Conservation (phyloP, 2,888 invertebrate species). For the Corythucha ciliata region DNA sequence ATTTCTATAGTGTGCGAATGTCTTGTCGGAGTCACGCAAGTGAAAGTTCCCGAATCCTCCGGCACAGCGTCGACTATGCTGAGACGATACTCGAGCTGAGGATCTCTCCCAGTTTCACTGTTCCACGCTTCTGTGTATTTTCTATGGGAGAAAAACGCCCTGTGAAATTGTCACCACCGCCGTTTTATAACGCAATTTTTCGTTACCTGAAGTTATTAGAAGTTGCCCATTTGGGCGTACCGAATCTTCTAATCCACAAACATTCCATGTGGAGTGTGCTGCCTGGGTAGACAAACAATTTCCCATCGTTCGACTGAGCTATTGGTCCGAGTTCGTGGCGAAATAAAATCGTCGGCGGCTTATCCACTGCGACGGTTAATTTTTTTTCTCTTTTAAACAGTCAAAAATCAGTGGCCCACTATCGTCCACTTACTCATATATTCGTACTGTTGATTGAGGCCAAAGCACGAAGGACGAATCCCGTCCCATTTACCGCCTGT, state of each 20-base stretch:
- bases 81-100: conserved; percentile 67
- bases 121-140: conserved; percentile 74
- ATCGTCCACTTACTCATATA: conserved; percentile 58
- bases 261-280: conserved; percentile 81
- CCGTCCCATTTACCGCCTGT: conserved; percentile 75
- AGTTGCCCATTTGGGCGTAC: conserved; percentile 75
- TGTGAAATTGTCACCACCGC: not conserved
- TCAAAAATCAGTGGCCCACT: not conserved
- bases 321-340: conserved; percentile 73
- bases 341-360: conserved; percentile 74
- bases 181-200: not conserved
- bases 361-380: conserved; percentile 54
- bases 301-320: conserved; percentile 77
- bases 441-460: conserved; percentile 76
- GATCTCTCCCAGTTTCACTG: conserved; percentile 66
- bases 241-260: conserved; percentile 75
- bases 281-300: conserved; percentile 74
- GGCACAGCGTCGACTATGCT: conserved; percentile 70
- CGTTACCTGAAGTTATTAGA: conserved; percentile 53
- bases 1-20: conserved; percentile 73
- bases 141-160: conserved; percentile 40
- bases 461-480: conserved; percentile 64
- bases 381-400: not conserved
- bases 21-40: conserved; percentile 76
- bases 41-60: conserved; percentile 74